Evolutionary conservation across 2,113 vertebrate genomes (phyloP), one percentile per base, ranked within the genome.

Genomic region (Crotalus helleri): DNA sequence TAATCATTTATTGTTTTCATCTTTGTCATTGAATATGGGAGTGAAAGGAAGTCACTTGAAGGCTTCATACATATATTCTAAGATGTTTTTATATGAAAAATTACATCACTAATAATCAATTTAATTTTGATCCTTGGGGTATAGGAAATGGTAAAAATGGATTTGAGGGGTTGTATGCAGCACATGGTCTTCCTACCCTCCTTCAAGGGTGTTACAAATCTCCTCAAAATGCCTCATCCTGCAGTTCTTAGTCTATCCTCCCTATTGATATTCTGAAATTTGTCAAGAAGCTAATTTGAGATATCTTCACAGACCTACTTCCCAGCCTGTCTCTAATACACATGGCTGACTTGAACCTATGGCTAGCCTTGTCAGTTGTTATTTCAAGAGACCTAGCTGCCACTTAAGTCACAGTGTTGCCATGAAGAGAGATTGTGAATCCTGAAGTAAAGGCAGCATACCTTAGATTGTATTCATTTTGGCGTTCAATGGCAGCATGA

Each of bases 401-500:
- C 33, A 4, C 17, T 81, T 44, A 81, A 81, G 19, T 44, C n/a
- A 81, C 69, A 39, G 15, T 21, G n/a, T 19, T 33, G n/a, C 49
- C 51, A 57, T 39, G 53, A 19, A 23, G 17, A 4, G n/a, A 23
- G 29, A 89, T 12, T 39, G 26, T 57, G 88, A 23, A n/a, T 57
- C n/a, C n/a, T 89, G 54, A 23, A 53, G 55, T 44, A 53, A 55
- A 33, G 29, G 86, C 85, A 13, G 10, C 57, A 0, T 92, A 99
- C 99, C 98, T 98, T 96, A 99, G 98, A 94, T 99, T 99, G 96
- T 98, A 97, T 93, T 98, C 98, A 1, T 99, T 99, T 12, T 95
- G 97, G 26, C 97, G 98, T 94, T 99, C 99, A 0, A 99, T 99
- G 0, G 98, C 98, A 0, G 98, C 98, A 1, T 99, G 99, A 95